Base-by-base conservation (phyloP, 2,888 invertebrate genomes). In the Charanyca ferruginea region DNA sequence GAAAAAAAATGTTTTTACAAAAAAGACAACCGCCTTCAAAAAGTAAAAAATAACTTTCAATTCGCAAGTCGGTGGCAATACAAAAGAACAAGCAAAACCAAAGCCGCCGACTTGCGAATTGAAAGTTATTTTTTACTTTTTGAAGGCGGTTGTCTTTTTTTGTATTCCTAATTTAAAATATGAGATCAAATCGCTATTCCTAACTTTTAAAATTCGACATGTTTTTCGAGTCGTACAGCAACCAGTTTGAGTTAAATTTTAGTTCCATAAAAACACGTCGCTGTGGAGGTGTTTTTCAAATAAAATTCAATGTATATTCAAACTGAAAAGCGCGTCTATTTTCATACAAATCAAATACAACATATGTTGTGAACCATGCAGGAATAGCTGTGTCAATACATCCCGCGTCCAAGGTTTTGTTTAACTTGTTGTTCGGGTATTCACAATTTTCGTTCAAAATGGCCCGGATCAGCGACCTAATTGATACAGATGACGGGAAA, bases 341-440 rank as follows among this genome's bases (percentile, higher is more conserved):
- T 70, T 77, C 49, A 80, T 80, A 76, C 55, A 77, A 77, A 76
- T 77, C 65, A 66, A 66, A 71, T 47, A 68, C 48, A 59, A 66
- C 63, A 70, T 80, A 64, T 57, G 44, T 60, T 44, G 23, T 47
- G 44, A 49, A 61, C 16, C 13, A 49, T 18, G 53, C 38, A 61
- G 71, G 35, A 48, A 52, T 57, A 73, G 62, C 60, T 49, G 48
- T 57, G 69, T 63, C 79, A 79, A 67, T 67, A 62, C 47, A 68
- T 32, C 38, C 54, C 44, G 45, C 55, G 80, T 68, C 38, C 23
- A 48, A 52, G 75, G 62, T 73, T 78, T 73, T 73, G 74, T 79
- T 73, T 22, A 35, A 73, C 75, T 67, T 67, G 68, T 79, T 73
- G 67, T 79, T 55, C 44, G 32, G 18, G 8, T n/a, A 74, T 75